phyloP scores from a whole-genome alignment of 2,797 vertebrate genomes.

The Tauraco hartlaubi region DNA sequence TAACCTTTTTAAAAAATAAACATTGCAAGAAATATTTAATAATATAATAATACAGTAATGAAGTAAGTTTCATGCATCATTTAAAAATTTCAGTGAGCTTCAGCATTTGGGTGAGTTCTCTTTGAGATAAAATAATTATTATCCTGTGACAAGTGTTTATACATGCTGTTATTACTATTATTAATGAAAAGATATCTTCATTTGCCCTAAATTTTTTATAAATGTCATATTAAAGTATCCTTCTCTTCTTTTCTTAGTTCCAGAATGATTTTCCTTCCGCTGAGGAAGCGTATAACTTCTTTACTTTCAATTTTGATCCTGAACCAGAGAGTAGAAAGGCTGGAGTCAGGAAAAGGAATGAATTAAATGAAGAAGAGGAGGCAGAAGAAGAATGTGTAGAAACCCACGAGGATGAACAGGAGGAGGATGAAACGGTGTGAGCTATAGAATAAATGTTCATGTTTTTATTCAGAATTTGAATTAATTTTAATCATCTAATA shows the following conservation, averaged over 20 bases:
- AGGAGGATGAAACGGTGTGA: constrained; percentile 67
- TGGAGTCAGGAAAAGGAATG: constrained; percentile 40
- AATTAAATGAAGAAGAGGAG: constrained; percentile 44
- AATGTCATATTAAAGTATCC: neutral
- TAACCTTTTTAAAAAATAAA: neutral
- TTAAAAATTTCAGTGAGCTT: neutral
- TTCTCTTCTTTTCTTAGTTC: constrained; percentile 59
- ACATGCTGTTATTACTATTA: neutral
- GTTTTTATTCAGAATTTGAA: neutral
- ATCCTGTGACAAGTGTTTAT: neutral
- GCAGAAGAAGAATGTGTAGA: constrained; percentile 47
- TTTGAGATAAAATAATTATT: neutral
- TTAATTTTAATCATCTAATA: neutral
- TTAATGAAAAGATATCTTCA: neutral
- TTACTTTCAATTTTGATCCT: constrained; percentile 91
- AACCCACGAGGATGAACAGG: constrained; percentile 56
- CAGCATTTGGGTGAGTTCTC: neutral
- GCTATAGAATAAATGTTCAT: neutral
- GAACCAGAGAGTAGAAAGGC: constrained; percentile 76
- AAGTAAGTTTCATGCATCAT: neutral
- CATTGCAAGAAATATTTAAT: neutral
- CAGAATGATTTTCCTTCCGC: constrained; percentile 84
- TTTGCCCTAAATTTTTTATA: neutral
- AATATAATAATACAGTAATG: neutral
- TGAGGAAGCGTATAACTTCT: constrained; percentile 94